Percentiles rank a stretch among this genome's conserved stretches.
Conservation (phyloP, 2,888 invertebrate genomes). For the Agonopterix heracliana region DNA sequence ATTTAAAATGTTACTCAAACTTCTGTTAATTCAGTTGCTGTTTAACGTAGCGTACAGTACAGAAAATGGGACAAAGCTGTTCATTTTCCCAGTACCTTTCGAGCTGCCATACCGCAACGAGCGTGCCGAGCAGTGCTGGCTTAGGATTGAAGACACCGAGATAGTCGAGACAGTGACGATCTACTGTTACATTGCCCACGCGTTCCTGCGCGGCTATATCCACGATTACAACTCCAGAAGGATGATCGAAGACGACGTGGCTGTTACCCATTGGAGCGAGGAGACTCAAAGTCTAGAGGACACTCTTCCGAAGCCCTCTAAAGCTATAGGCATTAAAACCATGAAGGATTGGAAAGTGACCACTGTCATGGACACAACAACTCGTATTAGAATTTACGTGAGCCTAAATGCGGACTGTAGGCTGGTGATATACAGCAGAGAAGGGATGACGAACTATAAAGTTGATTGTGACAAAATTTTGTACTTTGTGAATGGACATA, state of each 20-base stretch:
- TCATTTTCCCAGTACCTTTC: conserved; percentile 52
- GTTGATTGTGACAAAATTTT: conserved; percentile 55
- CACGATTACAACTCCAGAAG: conserved; percentile 58
- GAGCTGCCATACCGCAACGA: conserved; percentile 61
- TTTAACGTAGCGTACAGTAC: conserved; percentile 26
- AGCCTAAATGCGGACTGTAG: conserved; percentile 51
- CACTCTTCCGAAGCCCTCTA: conserved; percentile 26
- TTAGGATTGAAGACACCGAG: conserved; percentile 58
- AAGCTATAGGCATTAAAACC: conserved; percentile 21
- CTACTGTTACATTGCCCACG: conserved; percentile 49
- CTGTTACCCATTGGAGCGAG: conserved; percentile 58
- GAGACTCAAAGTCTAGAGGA: conserved; percentile 35
- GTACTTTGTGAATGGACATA: conserved; percentile 41
- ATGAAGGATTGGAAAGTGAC: conserved; percentile 53
- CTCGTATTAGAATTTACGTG: conserved; percentile 52
- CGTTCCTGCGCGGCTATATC: conserved; percentile 49
- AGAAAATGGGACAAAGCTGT: conserved; percentile 32
- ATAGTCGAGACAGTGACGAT: conserved; percentile 51
- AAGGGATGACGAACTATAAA: conserved; percentile 53
- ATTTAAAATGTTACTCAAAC: conserved; percentile 62
- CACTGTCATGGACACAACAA: conserved; percentile 53
- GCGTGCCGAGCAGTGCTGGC: conserved; percentile 60
- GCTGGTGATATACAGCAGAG: conserved; percentile 59
- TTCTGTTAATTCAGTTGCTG: conserved; percentile 22
- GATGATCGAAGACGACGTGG: conserved; percentile 55